Evolutionary conservation across 2,113 vertebrate species (phyloP).

Genomic region (Sinocyclocheilus maitianheensis): DNA sequence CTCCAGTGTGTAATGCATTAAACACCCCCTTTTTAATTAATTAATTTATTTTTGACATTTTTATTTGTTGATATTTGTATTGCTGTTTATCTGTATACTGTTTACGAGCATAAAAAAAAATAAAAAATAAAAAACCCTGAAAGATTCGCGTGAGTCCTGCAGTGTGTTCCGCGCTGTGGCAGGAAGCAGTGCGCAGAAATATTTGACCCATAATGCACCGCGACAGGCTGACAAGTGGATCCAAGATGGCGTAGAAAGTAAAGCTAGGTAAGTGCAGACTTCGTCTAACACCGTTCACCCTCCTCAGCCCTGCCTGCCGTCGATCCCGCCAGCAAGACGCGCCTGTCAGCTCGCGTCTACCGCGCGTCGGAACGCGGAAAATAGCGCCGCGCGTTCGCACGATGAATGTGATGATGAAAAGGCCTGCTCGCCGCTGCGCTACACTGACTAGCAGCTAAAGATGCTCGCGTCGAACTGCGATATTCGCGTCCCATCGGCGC

Average conservation of each 20-base stretch:
- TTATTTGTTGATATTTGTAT: no score
- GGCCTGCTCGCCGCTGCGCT: slow-evolving; percentile 26
- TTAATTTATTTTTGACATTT: no score
- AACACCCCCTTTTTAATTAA: no score
- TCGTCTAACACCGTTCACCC: slow-evolving; percentile 71
- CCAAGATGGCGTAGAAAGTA: slow-evolving; percentile 99
- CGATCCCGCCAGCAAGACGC: neutral
- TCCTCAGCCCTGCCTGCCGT: neutral
- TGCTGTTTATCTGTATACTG: no score
- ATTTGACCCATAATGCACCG: slow-evolving; percentile 87
- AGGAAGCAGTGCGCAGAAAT: slow-evolving; percentile 58
- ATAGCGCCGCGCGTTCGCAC: slow-evolving; percentile 1
- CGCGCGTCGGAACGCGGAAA: neutral
- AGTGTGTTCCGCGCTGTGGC: neutral
- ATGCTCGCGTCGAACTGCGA: neutral
- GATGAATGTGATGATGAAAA: slow-evolving; percentile 2
- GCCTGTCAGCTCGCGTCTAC: neutral
- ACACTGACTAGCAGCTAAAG: slow-evolving; percentile 36
- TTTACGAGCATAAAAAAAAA: no score
- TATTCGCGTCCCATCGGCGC: neutral
- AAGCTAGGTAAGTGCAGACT: slow-evolving; percentile 98
- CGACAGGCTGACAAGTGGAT: slow-evolving; percentile 98
- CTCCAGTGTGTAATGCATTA: no score
- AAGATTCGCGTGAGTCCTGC: neutral
- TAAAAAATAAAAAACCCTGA: no score